Percentiles rank a stretch among this genome's conserved stretches.
phyloP scores from a whole-genome alignment of 2,888 invertebrate species.

The Galerucella calmariensis region DNA sequence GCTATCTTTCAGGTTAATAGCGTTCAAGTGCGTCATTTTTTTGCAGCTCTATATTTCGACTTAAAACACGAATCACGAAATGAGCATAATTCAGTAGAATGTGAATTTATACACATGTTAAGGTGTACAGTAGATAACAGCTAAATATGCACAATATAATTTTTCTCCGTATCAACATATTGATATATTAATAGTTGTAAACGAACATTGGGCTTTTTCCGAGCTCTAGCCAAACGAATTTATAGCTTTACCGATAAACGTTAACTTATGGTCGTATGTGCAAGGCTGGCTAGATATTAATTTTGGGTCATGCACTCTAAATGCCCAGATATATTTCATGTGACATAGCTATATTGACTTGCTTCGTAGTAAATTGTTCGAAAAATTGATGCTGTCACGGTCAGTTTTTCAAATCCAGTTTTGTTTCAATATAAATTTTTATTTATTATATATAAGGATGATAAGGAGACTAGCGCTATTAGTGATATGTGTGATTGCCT shows the following conservation, averaged over 20 bases:
- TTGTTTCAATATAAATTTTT: too few relatives aligned
- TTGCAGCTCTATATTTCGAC: too few relatives aligned
- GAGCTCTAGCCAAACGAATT: slow-evolving; percentile 48
- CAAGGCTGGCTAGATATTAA: slow-evolving; percentile 41
- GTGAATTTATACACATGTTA: too few relatives aligned
- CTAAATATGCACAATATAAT: background rate
- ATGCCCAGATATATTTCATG: slow-evolving; percentile 34
- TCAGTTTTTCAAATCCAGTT: too few relatives aligned
- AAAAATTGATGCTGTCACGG: slow-evolving; percentile 22
- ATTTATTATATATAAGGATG: too few relatives aligned
- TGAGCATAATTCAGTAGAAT: too few relatives aligned
- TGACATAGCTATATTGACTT: slow-evolving; percentile 33
- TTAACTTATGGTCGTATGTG: slow-evolving; percentile 45
- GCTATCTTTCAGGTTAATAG: too few relatives aligned
- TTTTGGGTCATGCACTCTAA: slow-evolving; percentile 41
- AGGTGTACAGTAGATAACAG: background rate
- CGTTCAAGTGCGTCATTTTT: too few relatives aligned
- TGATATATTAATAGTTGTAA: slow-evolving; percentile 54
- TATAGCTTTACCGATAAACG: slow-evolving; percentile 51
- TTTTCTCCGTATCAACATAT: slow-evolving; percentile 45
- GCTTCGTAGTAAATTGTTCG: slow-evolving; percentile 31
- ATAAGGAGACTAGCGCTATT: too few relatives aligned
- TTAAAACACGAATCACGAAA: too few relatives aligned
- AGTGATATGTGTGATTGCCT: too few relatives aligned
- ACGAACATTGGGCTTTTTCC: slow-evolving; percentile 50